These are phyloP conservation scores for Eristalinus aeneus DNA, from an alignment of 2,888 invertebrate genomes.

Conservation along the genomic window DNA sequence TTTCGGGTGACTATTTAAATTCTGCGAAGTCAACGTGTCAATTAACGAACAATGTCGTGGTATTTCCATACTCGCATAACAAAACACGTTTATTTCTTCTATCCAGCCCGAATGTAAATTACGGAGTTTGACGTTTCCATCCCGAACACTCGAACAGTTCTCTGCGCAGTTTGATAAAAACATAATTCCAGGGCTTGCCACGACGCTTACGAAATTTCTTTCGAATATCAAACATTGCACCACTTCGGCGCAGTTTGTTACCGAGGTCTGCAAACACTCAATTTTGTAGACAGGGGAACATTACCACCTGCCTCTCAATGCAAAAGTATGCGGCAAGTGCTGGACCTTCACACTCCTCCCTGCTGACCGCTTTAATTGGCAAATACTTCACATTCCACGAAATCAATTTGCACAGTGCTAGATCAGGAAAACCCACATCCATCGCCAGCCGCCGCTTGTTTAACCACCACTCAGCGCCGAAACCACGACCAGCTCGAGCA, in stretches of 20 bases:
- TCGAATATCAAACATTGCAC: background rate
- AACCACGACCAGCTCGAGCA: background rate
- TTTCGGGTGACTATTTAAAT: too few species aligned
- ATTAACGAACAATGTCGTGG: too few species aligned
- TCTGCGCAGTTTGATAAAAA: too few species aligned
- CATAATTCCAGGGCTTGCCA: too few species aligned
- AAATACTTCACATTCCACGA: background rate
- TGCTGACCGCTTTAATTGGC: background rate
- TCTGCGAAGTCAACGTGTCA: too few species aligned
- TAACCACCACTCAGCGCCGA: slow-evolving; percentile 24
- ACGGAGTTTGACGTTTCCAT: too few species aligned
- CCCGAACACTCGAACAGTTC: too few species aligned
- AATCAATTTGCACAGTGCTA: background rate
- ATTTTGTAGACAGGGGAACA: background rate
- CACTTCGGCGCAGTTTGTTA: background rate
- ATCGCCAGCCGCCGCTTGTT: slow-evolving; percentile 13
- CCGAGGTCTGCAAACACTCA: background rate
- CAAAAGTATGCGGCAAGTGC: background rate
- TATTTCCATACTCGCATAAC: too few species aligned
- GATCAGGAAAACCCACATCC: slow-evolving; percentile 2
- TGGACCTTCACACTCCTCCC: background rate
- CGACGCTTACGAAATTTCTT: too few species aligned
- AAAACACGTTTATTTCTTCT: too few species aligned
- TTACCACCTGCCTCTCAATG: background rate
- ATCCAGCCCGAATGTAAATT: too few species aligned